Evolutionary conservation across 1,140 invertebrate genomes (phyloP).

Genomic region (Meloidogyne hapla): DNA sequence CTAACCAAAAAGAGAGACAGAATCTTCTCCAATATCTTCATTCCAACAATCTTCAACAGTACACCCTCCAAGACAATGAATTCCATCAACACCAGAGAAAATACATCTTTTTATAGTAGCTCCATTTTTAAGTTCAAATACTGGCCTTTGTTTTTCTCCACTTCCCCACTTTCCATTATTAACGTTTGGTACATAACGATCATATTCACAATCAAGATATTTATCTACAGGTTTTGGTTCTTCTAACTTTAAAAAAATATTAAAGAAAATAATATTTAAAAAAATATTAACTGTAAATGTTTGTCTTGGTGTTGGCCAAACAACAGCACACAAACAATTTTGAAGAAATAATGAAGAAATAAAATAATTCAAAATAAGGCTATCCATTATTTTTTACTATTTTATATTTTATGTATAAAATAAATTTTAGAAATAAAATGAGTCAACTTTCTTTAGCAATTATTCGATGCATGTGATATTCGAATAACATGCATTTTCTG

Average conservation of each 20-base stretch:
- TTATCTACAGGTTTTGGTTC: background rate
- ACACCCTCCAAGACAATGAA: conserved; percentile 26
- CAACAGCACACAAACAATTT: no score
- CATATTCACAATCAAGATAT: conserved; percentile 1
- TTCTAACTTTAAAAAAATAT: background rate
- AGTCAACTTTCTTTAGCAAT: no score
- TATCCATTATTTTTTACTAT: no score
- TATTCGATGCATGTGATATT: no score
- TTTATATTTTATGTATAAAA: no score
- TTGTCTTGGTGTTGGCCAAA: no score
- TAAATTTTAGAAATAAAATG: no score
- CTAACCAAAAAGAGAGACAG: conserved; percentile 16
- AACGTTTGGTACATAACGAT: conserved; percentile 9
- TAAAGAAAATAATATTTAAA: background rate
- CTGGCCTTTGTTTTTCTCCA: conserved; percentile 19
- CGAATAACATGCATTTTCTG: no score
- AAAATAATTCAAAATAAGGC: no score
- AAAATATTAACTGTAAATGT: background rate
- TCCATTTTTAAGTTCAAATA: conserved; percentile 17
- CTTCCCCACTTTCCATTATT: conserved; percentile 17
- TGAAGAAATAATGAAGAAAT: no score
- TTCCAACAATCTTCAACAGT: conserved; percentile 27
- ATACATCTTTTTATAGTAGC: conserved; percentile 21
- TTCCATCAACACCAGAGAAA: conserved; percentile 29
- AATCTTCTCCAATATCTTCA: conserved; percentile 31